Evolutionary conservation across 92 coral and sea anemone genomes (phyloP), one percentile per base, ranked within the genome.

Genomic region (Zoanthus sociatus): DNA sequence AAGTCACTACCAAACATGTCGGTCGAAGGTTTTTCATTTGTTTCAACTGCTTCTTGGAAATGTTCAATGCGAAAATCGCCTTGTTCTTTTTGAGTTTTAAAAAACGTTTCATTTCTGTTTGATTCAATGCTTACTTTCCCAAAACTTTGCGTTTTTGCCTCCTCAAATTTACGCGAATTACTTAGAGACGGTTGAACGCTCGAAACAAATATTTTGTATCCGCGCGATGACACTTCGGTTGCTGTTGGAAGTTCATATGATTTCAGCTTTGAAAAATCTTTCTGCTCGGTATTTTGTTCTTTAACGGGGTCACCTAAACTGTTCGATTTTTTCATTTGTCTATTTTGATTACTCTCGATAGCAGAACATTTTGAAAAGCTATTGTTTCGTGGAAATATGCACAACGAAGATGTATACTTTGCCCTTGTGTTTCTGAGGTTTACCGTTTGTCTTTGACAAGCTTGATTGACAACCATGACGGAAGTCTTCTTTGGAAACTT

Each of bases 151-250:
- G 75, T 15, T 13, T 68, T 18, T 47, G 18, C 20, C 30, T 20
- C 75, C 45, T 68, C 60, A 81, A 64, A 20, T 67, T 66, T 81
- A 74, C 85, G 45, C 14, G 85, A 81, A 47, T 67, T 67, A 51
- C 85, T 81, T 20, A 81, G 58, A 58, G 73, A 64, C 6, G 85
- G 64, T 5, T 81, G 75, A 67, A 81, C 21, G 26, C 85, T 63
- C 5, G 85, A 81, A 12, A 81, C 58, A 48, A 66, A 81, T 17
- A 74, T 81, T 68, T 64, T 81, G 17, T 7, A 46, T 17, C 85
- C 46, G n/a, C 66, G 51, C 18, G 85, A 21, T n/a, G 75, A 26
- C 11, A 10, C 33, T 8, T 60, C 42, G 5, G 69, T 10, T 58
- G 58, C 46, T 45, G 26, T 42, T 66, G 75, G 85, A 17, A 53